Evolutionary conservation across 35 echinoderm and acorn worm species (phyloP), one percentile per base, ranked within the genome.

Genomic region (Diadema setosum): DNA sequence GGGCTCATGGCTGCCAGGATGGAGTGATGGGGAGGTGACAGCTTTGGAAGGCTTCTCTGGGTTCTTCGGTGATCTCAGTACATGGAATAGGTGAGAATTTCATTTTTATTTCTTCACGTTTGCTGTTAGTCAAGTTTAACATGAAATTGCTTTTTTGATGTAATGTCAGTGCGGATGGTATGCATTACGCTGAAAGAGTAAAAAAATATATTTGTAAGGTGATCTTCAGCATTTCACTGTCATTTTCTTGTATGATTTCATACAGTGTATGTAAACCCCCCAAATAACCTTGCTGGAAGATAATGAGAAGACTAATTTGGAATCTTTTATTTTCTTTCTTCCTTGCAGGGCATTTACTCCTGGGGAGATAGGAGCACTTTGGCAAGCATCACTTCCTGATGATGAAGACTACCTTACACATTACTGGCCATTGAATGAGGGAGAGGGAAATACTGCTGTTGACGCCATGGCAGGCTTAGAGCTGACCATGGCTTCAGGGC

Each of bases 341-440:
- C 36, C 14, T 75, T 75, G 4, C 33, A 75, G 69, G 33, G 4
- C 27, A 46, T 88, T 97, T 23, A 92, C 74, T 46, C 90, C 90
- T 18, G 82, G 82, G 12, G 90, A 89, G 57, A 63, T 93, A 46
- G 17, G 69, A 86, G 87, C 81, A 18, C 78, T 97, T 14, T 97
- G 94, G 94, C 74, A 33, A 40, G 70, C 39, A n/a, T n/a, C 55
- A 4, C 34, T 92, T 41, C 60, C 81, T 55, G 21, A 44, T 4
- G 32, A 85, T 58, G 80, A 67, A 24, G 33, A 50, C 50, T 82
- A 81, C 18, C 29, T 97, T 25, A 75, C 58, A 3, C 81, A 60
- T 42, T 86, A 75, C 24, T 97, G 94, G 94, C 86, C 90, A 67
- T 89, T 97, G 60, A 87, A 97, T 75, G 94, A 97, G 82, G 94